Conservation (phyloP, 2,888 invertebrate genomes). For the Callinectes sapidus region DNA sequence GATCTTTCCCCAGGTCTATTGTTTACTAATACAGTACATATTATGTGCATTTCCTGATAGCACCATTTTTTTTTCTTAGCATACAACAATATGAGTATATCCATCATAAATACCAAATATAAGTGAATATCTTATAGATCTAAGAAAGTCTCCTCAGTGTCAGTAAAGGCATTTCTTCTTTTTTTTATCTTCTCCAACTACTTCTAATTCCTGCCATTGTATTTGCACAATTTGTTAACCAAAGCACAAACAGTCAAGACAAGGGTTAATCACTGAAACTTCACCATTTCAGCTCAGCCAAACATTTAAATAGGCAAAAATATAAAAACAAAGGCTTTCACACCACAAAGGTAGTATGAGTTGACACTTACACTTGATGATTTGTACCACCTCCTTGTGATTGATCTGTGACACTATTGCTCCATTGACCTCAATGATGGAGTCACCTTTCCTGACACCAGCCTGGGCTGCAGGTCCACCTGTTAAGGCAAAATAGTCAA, state of each 20-base stretch:
- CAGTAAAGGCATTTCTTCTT: not conserved
- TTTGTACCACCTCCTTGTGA: slow-evolving; percentile 72
- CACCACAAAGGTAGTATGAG: not conserved
- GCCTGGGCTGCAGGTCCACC: slow-evolving; percentile 71
- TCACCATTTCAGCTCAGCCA: slow-evolving; percentile 3
- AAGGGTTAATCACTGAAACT: not conserved
- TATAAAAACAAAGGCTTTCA: not conserved
- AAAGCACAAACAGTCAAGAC: not conserved
- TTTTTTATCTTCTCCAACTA: not conserved
- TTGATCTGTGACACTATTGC: slow-evolving; percentile 71
- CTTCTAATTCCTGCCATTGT: not conserved
- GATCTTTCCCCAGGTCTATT: too few relatives aligned
- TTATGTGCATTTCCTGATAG: too few relatives aligned
- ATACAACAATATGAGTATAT: not conserved
- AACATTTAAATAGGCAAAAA: not conserved
- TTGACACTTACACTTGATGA: slow-evolving; percentile 72
- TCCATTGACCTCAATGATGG: slow-evolving; percentile 72
- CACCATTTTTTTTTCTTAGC: too few relatives aligned
- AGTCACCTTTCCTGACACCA: slow-evolving; percentile 71
- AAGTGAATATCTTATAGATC: not conserved
- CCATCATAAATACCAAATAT: not conserved
- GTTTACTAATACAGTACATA: too few relatives aligned
- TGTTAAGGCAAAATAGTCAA: slow-evolving; percentile 16
- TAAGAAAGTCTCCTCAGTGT: not conserved
- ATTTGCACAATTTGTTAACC: not conserved